Base-by-base conservation (phyloP, 2,113 vertebrate species). In the Taxidea taxus region DNA sequence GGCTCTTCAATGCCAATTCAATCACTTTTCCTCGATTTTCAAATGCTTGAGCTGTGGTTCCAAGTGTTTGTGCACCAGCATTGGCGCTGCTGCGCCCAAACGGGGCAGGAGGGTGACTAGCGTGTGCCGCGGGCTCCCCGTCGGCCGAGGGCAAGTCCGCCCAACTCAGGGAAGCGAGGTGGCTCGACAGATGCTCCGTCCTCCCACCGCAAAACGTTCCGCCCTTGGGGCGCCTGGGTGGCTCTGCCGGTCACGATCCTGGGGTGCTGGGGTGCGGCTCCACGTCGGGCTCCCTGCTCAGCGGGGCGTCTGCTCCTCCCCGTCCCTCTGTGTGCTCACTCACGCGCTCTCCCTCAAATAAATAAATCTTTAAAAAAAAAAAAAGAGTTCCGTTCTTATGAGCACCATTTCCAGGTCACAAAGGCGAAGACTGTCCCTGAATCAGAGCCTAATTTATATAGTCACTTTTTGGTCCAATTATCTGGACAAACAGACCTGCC, bases 1-100 rank as follows among this genome's bases (percentile, higher is more conserved):
- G 96, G 97, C 49, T 98, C 98, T 96, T 98, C 97, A 98, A 93
- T 89, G 97, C 98, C 97, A 95, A 97, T 77, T 92, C 95, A 66
- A 97, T 90, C 95, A 68, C 95, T 98, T 91, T 29, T 18, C 98
- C 95, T 97, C 94, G 54, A 62, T 98, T 98, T 96, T 96, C 90
- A 47, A 92, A 97, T 34, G 87, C 96, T 85, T 27, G 94, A 15
- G 66, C 82, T 94, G 96, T 92, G 97, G 95, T 92, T 94, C 97
- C 87, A 62, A 95, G 78, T 58, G 98, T 98, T 29, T 42, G 47
- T 75, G 88, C 94, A n/a, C 51, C 74, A 77, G 89, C 21, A 51
- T 62, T 27, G 72, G 9, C 75, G 42, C 80, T 90, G 87, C 0
- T 42, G 72, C 60, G 42, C 91, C 44, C 64, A 89, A 88, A 94